Evolutionary conservation across 1,140 invertebrate species (phyloP).

Genomic region (Drosophila ogumai): DNA sequence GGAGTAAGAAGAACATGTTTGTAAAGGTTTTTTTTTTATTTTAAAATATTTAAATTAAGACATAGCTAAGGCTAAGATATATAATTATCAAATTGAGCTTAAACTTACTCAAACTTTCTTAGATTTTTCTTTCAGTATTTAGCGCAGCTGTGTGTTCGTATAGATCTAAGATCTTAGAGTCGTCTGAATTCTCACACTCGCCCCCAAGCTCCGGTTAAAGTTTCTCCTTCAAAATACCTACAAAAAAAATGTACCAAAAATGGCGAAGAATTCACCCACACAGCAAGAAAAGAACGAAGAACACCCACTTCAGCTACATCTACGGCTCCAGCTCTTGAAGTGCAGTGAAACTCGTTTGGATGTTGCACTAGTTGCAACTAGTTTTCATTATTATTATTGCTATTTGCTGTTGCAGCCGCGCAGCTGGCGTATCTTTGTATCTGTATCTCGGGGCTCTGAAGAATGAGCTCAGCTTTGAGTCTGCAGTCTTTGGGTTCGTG

Average conservation of each 20-base stretch:
- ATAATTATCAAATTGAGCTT: not conserved
- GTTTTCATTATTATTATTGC: conserved; percentile 69
- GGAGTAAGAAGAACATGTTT: not conserved
- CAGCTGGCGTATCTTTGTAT: conserved; percentile 71
- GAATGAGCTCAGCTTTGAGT: conserved; percentile 67
- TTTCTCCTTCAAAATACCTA: conserved; percentile 22
- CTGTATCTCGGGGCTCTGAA: conserved; percentile 58
- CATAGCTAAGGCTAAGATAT: not conserved
- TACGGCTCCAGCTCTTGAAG: conserved; percentile 16
- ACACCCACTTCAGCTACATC: conserved; percentile 22
- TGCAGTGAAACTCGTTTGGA: conserved; percentile 45
- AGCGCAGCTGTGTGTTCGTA: conserved; percentile 15
- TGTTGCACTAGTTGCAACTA: conserved; percentile 78
- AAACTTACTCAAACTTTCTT: not conserved
- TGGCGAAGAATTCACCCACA: conserved; percentile 32
- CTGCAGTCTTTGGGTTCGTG: conserved; percentile 58
- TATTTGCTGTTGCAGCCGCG: conserved; percentile 24
- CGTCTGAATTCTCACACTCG: conserved; percentile 36
- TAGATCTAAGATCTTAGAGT: conserved; percentile 22
- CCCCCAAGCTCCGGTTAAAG: conserved; percentile 20
- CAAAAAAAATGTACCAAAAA: not conserved
- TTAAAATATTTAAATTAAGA: not conserved
- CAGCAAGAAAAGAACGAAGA: conserved; percentile 16
- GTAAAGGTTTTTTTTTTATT: not conserved
- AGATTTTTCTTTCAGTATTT: not conserved